Evolutionary conservation across 2,888 invertebrate genomes (phyloP).

Genomic region (Heliconius cydno): DNA sequence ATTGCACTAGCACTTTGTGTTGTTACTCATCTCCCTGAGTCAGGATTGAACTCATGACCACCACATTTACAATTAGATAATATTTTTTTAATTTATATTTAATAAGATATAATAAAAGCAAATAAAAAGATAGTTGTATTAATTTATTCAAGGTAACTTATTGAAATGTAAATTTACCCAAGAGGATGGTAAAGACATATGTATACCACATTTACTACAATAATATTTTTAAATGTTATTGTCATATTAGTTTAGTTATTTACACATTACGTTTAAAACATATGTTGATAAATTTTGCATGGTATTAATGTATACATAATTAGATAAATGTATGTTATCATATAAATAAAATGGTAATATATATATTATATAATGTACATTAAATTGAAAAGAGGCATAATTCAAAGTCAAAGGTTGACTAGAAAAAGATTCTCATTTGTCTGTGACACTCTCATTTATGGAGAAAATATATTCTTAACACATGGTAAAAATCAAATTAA

Average conservation of each 20-base stretch:
- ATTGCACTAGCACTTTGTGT: not conserved
- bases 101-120: not conserved
- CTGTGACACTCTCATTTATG: no score
- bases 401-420: not conserved
- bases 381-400: not conserved
- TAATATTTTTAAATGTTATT: not conserved
- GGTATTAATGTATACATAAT: not conserved
- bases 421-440: no score
- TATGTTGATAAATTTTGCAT: not conserved
- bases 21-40: not conserved
- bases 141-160: slow-evolving; percentile 1
- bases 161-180: slow-evolving; percentile 3
- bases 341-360: not conserved
- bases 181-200: no score
- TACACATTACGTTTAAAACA: not conserved
- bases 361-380: not conserved
- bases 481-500: no score
- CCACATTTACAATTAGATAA: not conserved
- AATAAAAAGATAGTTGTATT: not conserved
- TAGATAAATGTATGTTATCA: not conserved
- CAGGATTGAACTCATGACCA: not conserved
- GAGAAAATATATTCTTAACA: no score
- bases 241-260: not conserved
- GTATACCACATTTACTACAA: not conserved
- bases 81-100: not conserved